These are phyloP conservation scores for Wasmannia auropunctata DNA, from an alignment of 1,140 invertebrate species.

Conservation along the genomic window DNA sequence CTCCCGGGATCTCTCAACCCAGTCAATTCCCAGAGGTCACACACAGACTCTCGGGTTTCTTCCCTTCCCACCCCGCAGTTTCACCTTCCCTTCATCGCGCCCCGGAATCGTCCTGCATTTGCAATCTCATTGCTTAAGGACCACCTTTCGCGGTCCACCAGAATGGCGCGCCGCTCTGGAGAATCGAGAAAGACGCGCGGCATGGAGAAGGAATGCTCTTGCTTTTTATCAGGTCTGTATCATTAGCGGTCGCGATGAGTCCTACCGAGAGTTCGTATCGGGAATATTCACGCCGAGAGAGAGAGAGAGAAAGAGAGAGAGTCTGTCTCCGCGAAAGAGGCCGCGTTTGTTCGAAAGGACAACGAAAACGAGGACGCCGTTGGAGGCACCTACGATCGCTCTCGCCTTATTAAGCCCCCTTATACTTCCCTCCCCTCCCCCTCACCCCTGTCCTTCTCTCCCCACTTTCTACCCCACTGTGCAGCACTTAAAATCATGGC, in stretches of 20 bases:
- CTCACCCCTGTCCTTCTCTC: not conserved
- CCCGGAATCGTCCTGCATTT: constrained; percentile 49
- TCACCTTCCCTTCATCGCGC: constrained; percentile 8
- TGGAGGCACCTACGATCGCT: constrained; percentile 65
- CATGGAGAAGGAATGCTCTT: constrained; percentile 26
- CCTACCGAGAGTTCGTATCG: constrained; percentile 66
- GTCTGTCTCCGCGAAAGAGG: no score
- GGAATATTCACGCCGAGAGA: constrained; percentile 31
- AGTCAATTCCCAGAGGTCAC: constrained; percentile 26
- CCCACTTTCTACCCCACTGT: constrained; percentile 5
- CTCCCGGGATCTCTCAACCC: constrained; percentile 1
- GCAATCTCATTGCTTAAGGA: constrained; percentile 63
- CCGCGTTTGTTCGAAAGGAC: not conserved
- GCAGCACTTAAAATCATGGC: constrained; percentile 76
- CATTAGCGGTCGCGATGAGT: constrained; percentile 68
- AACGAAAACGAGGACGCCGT: constrained; percentile 43
- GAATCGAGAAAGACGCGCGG: not conserved
- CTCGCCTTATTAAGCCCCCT: constrained; percentile 68
- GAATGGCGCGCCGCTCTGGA: constrained; percentile 29
- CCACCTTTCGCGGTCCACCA: constrained; percentile 63
- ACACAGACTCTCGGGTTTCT: not conserved
- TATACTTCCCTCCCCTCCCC: not conserved
- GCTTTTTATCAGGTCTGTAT: constrained; percentile 68
- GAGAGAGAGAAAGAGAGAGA: no score
- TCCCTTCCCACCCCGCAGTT: constrained; percentile 22